Percentiles rank a stretch among this genome's conserved stretches.
Evolutionary conservation across 2,888 invertebrate species (phyloP).

Genomic region (Drosophila diplacantha): DNA sequence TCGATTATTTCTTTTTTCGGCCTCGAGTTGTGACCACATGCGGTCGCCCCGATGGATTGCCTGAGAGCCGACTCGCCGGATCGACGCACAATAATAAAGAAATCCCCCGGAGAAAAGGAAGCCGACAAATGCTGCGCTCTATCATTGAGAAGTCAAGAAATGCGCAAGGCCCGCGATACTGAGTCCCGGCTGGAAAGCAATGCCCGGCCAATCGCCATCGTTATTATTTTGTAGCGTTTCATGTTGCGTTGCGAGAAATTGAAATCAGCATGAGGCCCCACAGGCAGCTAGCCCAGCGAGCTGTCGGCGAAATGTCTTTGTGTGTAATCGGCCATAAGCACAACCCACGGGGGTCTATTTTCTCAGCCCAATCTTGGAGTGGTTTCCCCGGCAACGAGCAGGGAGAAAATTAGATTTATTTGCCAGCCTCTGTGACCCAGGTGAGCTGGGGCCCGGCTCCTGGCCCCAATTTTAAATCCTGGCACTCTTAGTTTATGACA

Average conservation of each 20-base stretch:
- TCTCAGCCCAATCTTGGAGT: slow-evolving; percentile 37
- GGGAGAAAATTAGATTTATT: slow-evolving; percentile 12
- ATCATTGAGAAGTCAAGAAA: slow-evolving; percentile 54
- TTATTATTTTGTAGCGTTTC: slow-evolving; percentile 70
- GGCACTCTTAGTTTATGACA: slow-evolving; percentile 27
- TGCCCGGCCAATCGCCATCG: slow-evolving; percentile 58
- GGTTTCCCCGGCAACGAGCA: slow-evolving; percentile 45
- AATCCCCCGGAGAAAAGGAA: slow-evolving; percentile 40
- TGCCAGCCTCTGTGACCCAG: slow-evolving; percentile 4
- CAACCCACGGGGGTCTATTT: slow-evolving; percentile 47
- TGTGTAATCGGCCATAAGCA: slow-evolving; percentile 63
- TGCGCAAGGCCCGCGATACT: slow-evolving; percentile 52
- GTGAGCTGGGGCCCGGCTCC: slow-evolving; percentile 5
- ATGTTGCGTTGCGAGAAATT: slow-evolving; percentile 66
- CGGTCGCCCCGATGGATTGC: slow-evolving; percentile 40
- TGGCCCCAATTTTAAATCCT: slow-evolving; percentile 10
- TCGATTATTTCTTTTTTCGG: slow-evolving; percentile 19
- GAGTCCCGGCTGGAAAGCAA: slow-evolving; percentile 39
- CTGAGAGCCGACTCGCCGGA: slow-evolving; percentile 7
- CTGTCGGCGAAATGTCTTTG: slow-evolving; percentile 59
- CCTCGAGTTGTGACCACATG: slow-evolving; percentile 52
- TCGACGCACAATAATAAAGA: slow-evolving; percentile 63
- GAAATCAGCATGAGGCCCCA: slow-evolving; percentile 65
- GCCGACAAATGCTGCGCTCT: slow-evolving; percentile 55
- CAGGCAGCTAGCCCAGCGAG: slow-evolving; percentile 28